Conservation (phyloP, 2,113 vertebrate genomes). For the Urocolius indicus region DNA sequence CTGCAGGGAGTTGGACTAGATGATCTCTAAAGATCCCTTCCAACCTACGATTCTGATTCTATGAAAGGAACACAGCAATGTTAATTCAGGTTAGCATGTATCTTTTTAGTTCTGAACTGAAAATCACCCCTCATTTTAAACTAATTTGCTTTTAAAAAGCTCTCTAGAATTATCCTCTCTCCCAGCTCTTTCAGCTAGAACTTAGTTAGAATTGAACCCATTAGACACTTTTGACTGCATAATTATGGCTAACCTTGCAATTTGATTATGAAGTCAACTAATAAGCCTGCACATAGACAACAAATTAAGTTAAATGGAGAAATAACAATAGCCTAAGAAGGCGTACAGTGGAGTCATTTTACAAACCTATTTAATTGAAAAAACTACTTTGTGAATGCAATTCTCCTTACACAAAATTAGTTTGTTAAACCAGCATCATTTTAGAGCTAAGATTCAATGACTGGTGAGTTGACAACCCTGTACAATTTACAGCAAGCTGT, state of each 20-base stretch:
- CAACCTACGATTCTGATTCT: too few species aligned
- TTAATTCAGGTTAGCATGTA: neutral
- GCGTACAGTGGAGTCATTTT: neutral
- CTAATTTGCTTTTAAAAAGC: neutral
- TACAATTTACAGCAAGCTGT: conserved; percentile 12
- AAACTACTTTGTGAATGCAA: neutral
- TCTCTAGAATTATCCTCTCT: neutral
- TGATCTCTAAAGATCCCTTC: too few species aligned
- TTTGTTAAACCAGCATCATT: neutral
- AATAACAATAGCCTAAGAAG: conserved; percentile 29
- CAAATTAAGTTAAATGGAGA: conserved; percentile 35
- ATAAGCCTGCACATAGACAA: neutral
- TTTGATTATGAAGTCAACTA: conserved; percentile 26
- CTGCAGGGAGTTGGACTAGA: too few species aligned
- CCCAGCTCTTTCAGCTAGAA: neutral
- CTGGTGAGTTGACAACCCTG: neutral
- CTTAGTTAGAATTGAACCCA: neutral
- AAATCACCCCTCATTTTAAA: neutral
- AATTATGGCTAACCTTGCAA: conserved; percentile 16
- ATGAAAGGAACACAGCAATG: neutral
- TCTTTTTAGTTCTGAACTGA: neutral
- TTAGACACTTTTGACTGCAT: conserved; percentile 3
- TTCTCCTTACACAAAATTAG: neutral
- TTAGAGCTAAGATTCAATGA: neutral
- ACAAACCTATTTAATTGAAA: conserved; percentile 10